These are phyloP conservation scores for Chondrosia reniformis DNA, from an alignment of 37 sponge, comb jelly and placozoan species.

Conservation along the genomic window DNA sequence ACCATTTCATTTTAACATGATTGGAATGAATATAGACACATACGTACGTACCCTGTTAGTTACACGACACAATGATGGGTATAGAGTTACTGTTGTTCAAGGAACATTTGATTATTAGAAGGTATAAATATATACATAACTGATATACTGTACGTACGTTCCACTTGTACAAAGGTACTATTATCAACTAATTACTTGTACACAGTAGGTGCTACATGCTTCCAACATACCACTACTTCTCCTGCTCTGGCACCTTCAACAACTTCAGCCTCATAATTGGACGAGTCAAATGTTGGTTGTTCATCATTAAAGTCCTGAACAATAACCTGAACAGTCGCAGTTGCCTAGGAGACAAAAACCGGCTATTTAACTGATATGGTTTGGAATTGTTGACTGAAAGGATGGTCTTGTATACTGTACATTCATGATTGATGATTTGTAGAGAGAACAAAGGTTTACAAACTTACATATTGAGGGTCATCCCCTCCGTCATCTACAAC, in stretches of 20 bases:
- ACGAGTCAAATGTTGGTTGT: slow-evolving; percentile 46
- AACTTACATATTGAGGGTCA: slow-evolving; percentile 25
- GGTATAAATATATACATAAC: too few species aligned
- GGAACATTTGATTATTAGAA: too few species aligned
- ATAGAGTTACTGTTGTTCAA: too few species aligned
- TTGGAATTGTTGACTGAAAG: background rate
- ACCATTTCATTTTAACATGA: too few species aligned
- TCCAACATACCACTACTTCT: slow-evolving; percentile 8
- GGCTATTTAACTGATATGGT: background rate
- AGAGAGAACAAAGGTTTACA: background rate
- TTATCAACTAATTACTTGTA: too few species aligned
- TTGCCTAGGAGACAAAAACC: background rate
- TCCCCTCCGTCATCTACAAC: slow-evolving; percentile 59
- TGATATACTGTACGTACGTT: too few species aligned
- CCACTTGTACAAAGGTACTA: too few species aligned
- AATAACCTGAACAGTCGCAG: slow-evolving; percentile 46
- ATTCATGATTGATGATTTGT: background rate
- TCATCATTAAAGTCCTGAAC: slow-evolving; percentile 75
- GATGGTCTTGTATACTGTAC: background rate
- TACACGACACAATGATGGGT: too few species aligned
- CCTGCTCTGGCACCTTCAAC: slow-evolving; percentile 33
- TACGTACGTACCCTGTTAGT: too few species aligned
- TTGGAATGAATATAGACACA: too few species aligned
- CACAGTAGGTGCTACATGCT: background rate
- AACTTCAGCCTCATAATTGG: slow-evolving; percentile 19